Conservation (phyloP, 2,113 vertebrate genomes). For the Rhombomys opimus region DNA sequence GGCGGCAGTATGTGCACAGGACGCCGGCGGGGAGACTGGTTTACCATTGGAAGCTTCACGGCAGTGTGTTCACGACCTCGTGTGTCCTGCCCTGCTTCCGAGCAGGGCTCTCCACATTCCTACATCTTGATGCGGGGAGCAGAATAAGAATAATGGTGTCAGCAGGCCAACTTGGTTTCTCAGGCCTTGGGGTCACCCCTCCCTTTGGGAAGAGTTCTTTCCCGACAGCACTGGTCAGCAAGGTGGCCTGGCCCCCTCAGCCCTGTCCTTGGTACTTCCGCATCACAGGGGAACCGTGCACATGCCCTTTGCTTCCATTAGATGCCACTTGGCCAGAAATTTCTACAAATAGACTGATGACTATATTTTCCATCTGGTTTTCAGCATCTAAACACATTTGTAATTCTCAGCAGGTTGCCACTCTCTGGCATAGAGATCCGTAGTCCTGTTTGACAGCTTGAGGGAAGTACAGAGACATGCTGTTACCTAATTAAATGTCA, state of each 20-base stretch:
- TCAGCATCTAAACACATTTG: background rate
- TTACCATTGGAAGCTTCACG: background rate
- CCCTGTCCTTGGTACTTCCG: background rate
- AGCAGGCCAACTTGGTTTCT: background rate
- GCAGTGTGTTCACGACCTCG: background rate
- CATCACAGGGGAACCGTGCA: background rate
- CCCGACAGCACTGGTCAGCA: background rate
- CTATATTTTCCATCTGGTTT: background rate
- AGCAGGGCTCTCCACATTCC: background rate
- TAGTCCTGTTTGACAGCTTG: constrained; percentile 11
- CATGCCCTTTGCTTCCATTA: background rate
- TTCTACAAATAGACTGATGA: background rate
- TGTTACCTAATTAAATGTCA: constrained; percentile 13
- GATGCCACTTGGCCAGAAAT: constrained; percentile 17
- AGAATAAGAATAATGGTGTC: background rate
- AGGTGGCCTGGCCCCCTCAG: background rate
- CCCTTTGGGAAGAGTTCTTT: background rate
- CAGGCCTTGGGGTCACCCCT: background rate
- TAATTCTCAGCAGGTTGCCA: constrained; percentile 41
- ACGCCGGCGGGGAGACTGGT: background rate
- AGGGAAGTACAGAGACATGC: background rate
- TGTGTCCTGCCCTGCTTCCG: background rate
- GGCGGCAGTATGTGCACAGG: constrained; percentile 63
- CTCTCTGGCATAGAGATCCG: background rate
- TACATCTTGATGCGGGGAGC: background rate